Evolutionary conservation across 2,113 vertebrate genomes (phyloP).

Genomic region (Trichechus manatus): DNA sequence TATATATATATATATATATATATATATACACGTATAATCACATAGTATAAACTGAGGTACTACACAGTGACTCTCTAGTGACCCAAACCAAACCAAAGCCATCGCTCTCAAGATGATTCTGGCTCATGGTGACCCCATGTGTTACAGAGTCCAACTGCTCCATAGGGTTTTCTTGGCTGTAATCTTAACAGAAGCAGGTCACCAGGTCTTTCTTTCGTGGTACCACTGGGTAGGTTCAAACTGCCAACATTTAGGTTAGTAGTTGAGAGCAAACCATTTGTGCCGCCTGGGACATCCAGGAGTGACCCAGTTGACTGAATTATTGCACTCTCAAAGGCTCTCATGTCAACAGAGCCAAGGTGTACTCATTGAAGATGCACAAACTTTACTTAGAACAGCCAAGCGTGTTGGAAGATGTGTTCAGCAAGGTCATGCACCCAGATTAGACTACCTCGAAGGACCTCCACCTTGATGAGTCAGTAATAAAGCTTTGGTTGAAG

Average conservation of each 20-base stretch:
- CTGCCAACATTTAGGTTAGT: neutral
- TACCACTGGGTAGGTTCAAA: neutral
- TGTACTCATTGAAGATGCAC: neutral
- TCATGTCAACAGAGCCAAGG: neutral
- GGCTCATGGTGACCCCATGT: neutral
- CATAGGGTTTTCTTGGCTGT: neutral
- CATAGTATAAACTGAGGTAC: neutral
- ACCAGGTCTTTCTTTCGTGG: neutral
- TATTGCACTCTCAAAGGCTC: neutral
- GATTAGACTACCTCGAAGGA: neutral
- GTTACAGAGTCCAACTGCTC: neutral
- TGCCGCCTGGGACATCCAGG: neutral
- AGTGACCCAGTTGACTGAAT: neutral
- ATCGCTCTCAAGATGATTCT: neutral
- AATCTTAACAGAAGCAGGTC: neutral
- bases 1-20: too few relatives aligned
- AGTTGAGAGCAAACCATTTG: neutral
- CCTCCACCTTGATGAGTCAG: neutral
- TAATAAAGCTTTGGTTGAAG: neutral
- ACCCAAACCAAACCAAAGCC: neutral
- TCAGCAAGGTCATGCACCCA: neutral
- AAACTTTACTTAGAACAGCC: neutral
- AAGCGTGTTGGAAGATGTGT: neutral
- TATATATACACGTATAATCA: too few relatives aligned
- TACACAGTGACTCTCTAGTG: neutral